Evolutionary conservation across 2,113 vertebrate genomes (phyloP).

Genomic region (Nycticryphes semicollaris): DNA sequence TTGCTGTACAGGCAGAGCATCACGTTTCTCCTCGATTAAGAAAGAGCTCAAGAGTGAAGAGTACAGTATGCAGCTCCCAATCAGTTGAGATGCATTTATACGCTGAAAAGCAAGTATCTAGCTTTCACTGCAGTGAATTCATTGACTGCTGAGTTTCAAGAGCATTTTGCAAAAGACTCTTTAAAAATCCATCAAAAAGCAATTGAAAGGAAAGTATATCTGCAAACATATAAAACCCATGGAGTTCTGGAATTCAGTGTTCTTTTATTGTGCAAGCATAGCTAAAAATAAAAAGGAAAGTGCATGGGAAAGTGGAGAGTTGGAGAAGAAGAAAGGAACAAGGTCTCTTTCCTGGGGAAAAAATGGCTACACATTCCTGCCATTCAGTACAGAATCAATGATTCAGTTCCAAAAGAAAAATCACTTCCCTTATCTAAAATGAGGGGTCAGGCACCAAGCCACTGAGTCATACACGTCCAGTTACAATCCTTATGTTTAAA

Average conservation of each 20-base stretch:
- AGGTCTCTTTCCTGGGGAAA: neutral
- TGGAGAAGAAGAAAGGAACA: neutral
- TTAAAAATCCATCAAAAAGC: neutral
- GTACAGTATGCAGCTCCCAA: neutral
- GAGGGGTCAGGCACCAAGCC: neutral
- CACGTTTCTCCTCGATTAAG: neutral
- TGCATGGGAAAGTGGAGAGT: neutral
- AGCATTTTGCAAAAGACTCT: neutral
- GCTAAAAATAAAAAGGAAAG: neutral
- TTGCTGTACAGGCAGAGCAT: neutral
- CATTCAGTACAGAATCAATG: neutral
- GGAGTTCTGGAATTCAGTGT: neutral
- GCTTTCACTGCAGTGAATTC: neutral
- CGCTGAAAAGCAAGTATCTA: neutral
- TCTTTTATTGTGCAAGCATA: neutral
- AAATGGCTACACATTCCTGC: neutral
- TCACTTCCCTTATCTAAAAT: neutral
- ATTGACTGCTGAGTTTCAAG: neutral
- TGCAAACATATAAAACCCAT: neutral
- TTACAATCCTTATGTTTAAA: neutral
- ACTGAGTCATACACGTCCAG: neutral
- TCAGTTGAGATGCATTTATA: neutral
- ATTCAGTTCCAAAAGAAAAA: neutral
- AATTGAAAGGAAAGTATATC: neutral
- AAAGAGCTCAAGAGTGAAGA: neutral